Base-by-base conservation (phyloP, 2,797 vertebrate genomes). In the Bufotes viridis region DNA sequence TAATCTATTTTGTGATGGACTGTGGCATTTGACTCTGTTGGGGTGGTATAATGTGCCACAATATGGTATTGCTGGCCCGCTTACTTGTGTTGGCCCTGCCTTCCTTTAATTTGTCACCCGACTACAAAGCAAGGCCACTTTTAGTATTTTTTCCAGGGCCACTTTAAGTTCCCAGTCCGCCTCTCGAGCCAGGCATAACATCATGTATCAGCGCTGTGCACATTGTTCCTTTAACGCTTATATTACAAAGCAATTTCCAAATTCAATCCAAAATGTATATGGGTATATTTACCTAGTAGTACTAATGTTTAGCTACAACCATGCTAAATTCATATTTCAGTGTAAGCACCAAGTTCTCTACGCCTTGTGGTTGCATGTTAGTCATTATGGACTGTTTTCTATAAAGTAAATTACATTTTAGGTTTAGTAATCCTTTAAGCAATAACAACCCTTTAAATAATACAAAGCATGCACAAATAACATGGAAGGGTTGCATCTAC, bases 341-440 rank as follows among this genome's bases (percentile, higher is more conserved):
- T 42, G 42, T 53, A 75, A 22, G n/a, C 22, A 53, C 34, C 6
- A 11, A 22, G 42, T 76, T 76, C 74, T 55, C 74, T 55, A 7
- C 24, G 20, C 49, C 24, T 18, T 75, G 10, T 78, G 24, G 22
- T 55, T 65, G 12, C 26, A 61, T 84, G 26, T 55, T 69, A 61
- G 55, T 75, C 61, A 49, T 82, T 49, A 65, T 7, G 61, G 42
- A 3, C 61, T 82, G 57, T 82, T 69, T 82, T 69, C 22, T 51
- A 24, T 42, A 65, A 82, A 82, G 20, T 49, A 82, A 82, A 63
- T 82, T 80, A 60, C 78, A 60, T 80, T 80, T 80, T 80, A 60
- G 55, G 26, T 80, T 60, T 57, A 29, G 78, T 60, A 60, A 60
- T 80, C 78, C 26, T 34, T 60, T 80, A 80, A 60, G 78, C 26